Conservation (phyloP, 2,113 vertebrate species). For the Nothobranchius kuhntae region DNA sequence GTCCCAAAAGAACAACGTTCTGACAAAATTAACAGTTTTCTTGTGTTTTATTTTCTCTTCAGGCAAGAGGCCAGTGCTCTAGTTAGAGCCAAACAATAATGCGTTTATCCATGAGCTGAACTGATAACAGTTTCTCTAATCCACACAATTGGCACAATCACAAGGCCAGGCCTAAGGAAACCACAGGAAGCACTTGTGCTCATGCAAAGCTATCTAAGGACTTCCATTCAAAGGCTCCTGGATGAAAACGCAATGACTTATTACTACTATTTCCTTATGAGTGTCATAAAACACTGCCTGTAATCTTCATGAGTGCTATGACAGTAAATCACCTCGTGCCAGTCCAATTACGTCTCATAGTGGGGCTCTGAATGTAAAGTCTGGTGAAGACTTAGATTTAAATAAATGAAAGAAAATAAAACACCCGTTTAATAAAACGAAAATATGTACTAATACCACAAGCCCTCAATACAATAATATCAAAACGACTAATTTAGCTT, state of each 20-base stretch:
- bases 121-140: constrained; percentile 18
- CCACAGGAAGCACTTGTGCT: constrained; percentile 19
- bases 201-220: not conserved
- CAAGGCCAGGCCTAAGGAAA: constrained; percentile 23
- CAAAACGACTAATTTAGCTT: not conserved
- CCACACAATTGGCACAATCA: constrained; percentile 28
- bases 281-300: not conserved
- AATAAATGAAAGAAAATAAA: not conserved
- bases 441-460: not conserved
- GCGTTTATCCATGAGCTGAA: constrained; percentile 29
- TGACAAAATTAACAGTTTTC: not conserved
- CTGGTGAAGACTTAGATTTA: constrained; percentile 5
- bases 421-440: not conserved
- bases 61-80: constrained; percentile 6
- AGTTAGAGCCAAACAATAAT: constrained; percentile 27
- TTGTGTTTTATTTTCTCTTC: not conserved
- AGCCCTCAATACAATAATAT: not conserved
- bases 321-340: not conserved
- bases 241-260: not conserved
- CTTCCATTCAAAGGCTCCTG: constrained; percentile 10
- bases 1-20: not conserved
- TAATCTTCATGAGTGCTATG: too few relatives aligned
- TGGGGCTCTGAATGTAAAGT: not conserved
- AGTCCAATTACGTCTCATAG: not conserved
- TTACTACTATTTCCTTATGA: not conserved